phyloP scores from a whole-genome alignment of 2,888 invertebrate genomes.

The Chrysomela aeneicollis region DNA sequence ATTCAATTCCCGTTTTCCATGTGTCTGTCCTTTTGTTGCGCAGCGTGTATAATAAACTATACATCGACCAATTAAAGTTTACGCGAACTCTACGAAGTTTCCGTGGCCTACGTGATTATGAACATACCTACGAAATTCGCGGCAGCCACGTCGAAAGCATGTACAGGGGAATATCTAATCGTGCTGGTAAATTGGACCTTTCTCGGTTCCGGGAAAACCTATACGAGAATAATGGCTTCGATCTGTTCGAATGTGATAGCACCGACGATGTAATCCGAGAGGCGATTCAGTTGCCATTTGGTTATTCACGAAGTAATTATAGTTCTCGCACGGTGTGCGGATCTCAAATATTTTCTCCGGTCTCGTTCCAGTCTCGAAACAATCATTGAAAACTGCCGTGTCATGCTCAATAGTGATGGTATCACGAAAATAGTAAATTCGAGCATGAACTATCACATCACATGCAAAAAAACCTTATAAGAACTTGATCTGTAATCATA shows the following conservation, averaged over 20 bases:
- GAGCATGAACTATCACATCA: no score
- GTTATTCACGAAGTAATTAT: background rate
- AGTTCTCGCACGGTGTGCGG: background rate
- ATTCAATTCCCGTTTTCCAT: background rate
- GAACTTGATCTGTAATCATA: no score
- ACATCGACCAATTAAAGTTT: slow-evolving; percentile 38
- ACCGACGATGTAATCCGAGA: background rate
- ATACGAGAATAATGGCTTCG: background rate
- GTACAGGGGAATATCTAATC: background rate
- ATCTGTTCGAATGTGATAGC: background rate
- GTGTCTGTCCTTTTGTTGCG: background rate
- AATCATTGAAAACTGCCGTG: no score
- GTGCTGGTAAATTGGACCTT: background rate
- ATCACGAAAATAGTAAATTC: no score
- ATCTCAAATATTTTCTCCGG: background rate
- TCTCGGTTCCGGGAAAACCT: background rate
- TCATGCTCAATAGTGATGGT: no score
- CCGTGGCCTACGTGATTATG: slow-evolving; percentile 33
- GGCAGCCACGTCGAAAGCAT: background rate
- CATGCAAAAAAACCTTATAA: no score
- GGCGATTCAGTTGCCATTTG: background rate
- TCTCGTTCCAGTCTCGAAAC: no score
- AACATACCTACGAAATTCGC: slow-evolving; percentile 28
- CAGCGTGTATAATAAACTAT: background rate
- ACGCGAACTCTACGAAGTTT: slow-evolving; percentile 27